A percentile compares a stretch with the other conserved stretches of the same genome.
Conservation (phyloP, 2,113 vertebrate species). For the Gymnobelideus leadbeateri region DNA sequence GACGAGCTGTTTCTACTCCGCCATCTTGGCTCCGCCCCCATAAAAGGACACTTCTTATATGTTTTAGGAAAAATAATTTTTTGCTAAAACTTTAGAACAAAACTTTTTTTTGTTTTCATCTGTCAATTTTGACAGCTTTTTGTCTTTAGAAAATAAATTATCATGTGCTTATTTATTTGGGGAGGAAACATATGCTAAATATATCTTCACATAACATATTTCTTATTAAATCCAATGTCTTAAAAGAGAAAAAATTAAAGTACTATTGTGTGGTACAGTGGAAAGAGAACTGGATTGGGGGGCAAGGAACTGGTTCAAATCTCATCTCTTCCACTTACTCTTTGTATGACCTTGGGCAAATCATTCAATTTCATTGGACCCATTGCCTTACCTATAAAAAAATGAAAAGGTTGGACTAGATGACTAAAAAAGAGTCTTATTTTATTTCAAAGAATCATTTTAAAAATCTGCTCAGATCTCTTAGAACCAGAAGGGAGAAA, state of each 20-base stretch:
- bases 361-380: neutral
- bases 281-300: neutral
- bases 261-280: slow-evolving; percentile 3
- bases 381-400: neutral
- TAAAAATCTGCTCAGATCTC: neutral
- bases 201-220: neutral
- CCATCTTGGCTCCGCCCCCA: too few species aligned
- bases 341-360: neutral
- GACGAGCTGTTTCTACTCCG: too few species aligned
- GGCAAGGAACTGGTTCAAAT: neutral
- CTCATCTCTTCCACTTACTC: neutral
- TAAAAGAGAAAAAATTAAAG: slow-evolving; percentile 45
- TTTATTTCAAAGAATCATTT: neutral
- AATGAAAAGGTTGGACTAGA: neutral
- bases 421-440: neutral
- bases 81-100: slow-evolving; percentile 56
- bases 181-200: slow-evolving; percentile 52
- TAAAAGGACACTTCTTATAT: slow-evolving; percentile 58
- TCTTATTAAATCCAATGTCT: neutral
- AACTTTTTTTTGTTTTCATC: slow-evolving; percentile 68
- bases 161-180: slow-evolving; percentile 22
- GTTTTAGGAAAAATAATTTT: slow-evolving; percentile 65
- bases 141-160: slow-evolving; percentile 67
- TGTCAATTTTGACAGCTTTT: slow-evolving; percentile 28
- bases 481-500: neutral